Evolutionary conservation across 2,888 invertebrate genomes (phyloP).

Genomic region (Argyra leucocephala): DNA sequence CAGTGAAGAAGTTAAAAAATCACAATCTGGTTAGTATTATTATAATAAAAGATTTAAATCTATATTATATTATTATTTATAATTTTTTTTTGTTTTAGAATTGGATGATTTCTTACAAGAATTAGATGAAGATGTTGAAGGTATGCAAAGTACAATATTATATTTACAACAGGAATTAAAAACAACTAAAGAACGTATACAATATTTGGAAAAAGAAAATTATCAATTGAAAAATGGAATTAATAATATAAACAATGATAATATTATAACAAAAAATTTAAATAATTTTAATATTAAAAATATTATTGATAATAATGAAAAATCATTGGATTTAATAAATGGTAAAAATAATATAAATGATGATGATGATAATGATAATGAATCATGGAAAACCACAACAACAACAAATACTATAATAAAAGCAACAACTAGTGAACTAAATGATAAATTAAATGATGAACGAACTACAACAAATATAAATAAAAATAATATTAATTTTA

Average conservation of each 20-base stretch:
- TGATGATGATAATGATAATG: conserved; percentile 16
- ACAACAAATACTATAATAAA: conserved; percentile 17
- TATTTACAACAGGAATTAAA: conserved; percentile 87
- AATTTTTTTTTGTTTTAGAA: conserved; percentile 49
- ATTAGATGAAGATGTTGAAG: conserved; percentile 93
- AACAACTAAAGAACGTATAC: conserved; percentile 63
- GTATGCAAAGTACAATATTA: conserved; percentile 95
- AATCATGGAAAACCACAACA: not conserved
- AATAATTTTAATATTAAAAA: not conserved
- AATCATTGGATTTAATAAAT: conserved; percentile 18
- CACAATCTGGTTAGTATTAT: conserved; percentile 68
- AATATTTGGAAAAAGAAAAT: conserved; percentile 54
- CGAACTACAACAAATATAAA: conserved; percentile 2
- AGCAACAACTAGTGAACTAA: conserved; percentile 24
- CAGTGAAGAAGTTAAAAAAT: conserved; percentile 92
- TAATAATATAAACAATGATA: not conserved
- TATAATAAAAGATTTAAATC: not conserved
- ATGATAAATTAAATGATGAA: conserved; percentile 6
- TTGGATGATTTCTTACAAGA: conserved; percentile 91
- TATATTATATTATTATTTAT: not conserved
- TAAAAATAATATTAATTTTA: conserved; percentile 3
- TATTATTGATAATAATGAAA: conserved; percentile 16
- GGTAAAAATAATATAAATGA: too few relatives aligned
- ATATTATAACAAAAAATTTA: not conserved
- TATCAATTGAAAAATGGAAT: conserved; percentile 32